phyloP scores from a whole-genome alignment of 2,113 vertebrate genomes.

The Peucedramus taeniatus region DNA sequence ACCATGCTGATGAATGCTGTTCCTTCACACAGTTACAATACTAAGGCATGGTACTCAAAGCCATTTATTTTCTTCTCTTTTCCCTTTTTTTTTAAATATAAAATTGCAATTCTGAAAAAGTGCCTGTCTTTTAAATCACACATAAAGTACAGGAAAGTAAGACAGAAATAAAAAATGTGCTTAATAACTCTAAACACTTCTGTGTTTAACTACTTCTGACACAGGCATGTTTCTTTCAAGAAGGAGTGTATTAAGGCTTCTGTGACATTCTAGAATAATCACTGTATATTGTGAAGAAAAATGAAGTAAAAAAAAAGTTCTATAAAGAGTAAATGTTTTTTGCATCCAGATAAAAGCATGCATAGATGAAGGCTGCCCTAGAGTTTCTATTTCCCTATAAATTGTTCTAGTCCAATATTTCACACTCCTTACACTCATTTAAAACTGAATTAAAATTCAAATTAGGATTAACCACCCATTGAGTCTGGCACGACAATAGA shows the following conservation, averaged over 20 bases:
- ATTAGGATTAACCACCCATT: constrained; percentile 28
- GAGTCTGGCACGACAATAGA: not conserved
- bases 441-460: constrained; percentile 51
- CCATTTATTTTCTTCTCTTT: not conserved
- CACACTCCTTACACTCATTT: not conserved
- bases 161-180: not conserved
- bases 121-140: not conserved
- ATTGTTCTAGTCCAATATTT: not conserved
- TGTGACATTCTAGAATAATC: not conserved
- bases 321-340: not conserved
- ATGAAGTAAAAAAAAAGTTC: not conserved
- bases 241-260: not conserved
- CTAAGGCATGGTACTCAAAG: not conserved
- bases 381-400: constrained; percentile 22
- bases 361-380: not conserved
- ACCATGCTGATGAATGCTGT: not conserved
- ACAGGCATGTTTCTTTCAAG: not conserved
- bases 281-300: not conserved
- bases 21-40: not conserved
- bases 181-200: not conserved
- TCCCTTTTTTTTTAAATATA: not conserved
- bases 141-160: not conserved
- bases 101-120: not conserved
- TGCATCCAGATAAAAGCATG: constrained; percentile 8
- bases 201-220: not conserved